These are phyloP conservation scores for Apantesis nais DNA, from an alignment of 2,888 invertebrate genomes.

Conservation along the genomic window DNA sequence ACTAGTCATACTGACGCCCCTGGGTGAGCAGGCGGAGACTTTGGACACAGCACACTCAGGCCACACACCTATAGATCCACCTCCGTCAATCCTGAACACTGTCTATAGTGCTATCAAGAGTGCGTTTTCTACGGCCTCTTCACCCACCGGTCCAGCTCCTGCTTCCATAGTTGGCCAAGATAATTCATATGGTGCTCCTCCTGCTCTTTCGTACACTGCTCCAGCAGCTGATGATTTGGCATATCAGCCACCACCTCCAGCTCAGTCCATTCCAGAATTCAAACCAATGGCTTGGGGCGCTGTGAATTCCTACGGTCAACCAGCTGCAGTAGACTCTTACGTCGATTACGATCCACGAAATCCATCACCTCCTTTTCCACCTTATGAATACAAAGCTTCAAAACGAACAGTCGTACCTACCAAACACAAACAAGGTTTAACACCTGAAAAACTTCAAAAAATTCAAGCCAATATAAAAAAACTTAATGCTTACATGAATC, in stretches of 20 bases:
- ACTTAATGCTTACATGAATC: slow-evolving; percentile 63
- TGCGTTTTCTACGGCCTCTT: slow-evolving; percentile 57
- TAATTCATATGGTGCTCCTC: slow-evolving; percentile 1
- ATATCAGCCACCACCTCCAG: slow-evolving; percentile 71
- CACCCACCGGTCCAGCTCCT: slow-evolving; percentile 36
- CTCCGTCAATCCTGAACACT: slow-evolving; percentile 70
- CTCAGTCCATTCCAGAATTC: slow-evolving; percentile 64
- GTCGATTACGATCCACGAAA: slow-evolving; percentile 67
- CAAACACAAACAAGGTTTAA: slow-evolving; percentile 59
- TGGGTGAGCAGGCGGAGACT: slow-evolving; percentile 64
- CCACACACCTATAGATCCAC: slow-evolving; percentile 74
- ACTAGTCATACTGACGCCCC: slow-evolving; percentile 76
- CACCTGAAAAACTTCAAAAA: slow-evolving; percentile 75
- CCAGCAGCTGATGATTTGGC: slow-evolving; percentile 36
- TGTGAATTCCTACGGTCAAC: slow-evolving; percentile 78
- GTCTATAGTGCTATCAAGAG: slow-evolving; percentile 78
- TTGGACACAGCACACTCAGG: slow-evolving; percentile 60
- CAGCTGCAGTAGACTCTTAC: slow-evolving; percentile 69
- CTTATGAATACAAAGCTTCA: slow-evolving; percentile 64
- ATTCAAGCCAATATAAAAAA: slow-evolving; percentile 74
- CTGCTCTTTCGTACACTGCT: slow-evolving; percentile 15
- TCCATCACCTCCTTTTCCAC: slow-evolving; percentile 40
- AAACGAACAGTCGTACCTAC: slow-evolving; percentile 61
- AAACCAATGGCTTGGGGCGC: slow-evolving; percentile 75
- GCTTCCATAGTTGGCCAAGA: not conserved